A percentile compares a stretch with the other conserved stretches of the same genome.
These are phyloP conservation scores for Hephaestus fuliginosus DNA, from an alignment of 2,797 vertebrate genomes.

Conservation along the genomic window DNA sequence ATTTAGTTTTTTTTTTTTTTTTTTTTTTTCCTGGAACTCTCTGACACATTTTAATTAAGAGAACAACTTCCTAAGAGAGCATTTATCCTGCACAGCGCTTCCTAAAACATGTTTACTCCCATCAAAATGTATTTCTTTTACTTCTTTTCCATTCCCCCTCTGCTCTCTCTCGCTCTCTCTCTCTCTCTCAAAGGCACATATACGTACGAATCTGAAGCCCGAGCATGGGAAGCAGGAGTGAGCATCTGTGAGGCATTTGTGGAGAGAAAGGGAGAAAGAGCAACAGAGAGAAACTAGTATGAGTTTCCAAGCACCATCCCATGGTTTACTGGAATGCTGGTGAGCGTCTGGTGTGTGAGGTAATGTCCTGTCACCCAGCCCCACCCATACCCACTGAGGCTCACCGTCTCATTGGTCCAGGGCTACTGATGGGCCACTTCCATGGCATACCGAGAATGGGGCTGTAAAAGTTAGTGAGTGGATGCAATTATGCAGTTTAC, in stretches of 20 bases:
- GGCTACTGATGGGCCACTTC: slow-evolving; percentile 67
- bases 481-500: slow-evolving; percentile 71
- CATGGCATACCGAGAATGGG: slow-evolving; percentile 62
- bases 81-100: slow-evolving; percentile 60
- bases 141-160: slow-evolving; percentile 34
- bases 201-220: slow-evolving; percentile 38
- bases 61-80: slow-evolving; percentile 37
- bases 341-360: slow-evolving; percentile 81
- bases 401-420: slow-evolving; percentile 65
- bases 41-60: slow-evolving; percentile 30
- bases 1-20: not conserved
- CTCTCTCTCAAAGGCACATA: slow-evolving; percentile 32
- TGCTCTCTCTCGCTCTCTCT: too few species aligned
- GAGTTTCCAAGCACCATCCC: slow-evolving; percentile 80
- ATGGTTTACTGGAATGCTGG: slow-evolving; percentile 82
- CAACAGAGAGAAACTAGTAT: slow-evolving; percentile 74
- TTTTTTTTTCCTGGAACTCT: slow-evolving; percentile 27
- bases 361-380: slow-evolving; percentile 82
- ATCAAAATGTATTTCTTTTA: slow-evolving; percentile 54
- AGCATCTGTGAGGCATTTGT: slow-evolving; percentile 86
- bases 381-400: slow-evolving; percentile 74
- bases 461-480: slow-evolving; percentile 68
- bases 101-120: slow-evolving; percentile 67
- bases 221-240: slow-evolving; percentile 49
- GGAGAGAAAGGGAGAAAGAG: slow-evolving; percentile 64